These are phyloP conservation scores for Zootermopsis nevadensis DNA, from an alignment of 2,888 invertebrate genomes.

Conservation along the genomic window DNA sequence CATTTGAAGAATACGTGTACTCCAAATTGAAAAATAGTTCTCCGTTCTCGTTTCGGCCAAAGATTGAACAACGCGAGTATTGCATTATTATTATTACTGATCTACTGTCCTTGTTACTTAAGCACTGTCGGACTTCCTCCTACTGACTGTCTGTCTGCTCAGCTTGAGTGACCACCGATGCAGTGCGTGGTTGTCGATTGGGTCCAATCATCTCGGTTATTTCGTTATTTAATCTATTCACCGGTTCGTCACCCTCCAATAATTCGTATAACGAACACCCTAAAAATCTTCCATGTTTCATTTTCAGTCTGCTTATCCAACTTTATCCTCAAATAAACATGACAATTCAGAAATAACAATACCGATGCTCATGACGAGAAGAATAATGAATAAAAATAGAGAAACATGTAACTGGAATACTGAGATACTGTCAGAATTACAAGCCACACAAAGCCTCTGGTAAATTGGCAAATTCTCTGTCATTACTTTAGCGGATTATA, in stretches of 20 bases:
- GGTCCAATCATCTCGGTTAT: constrained; percentile 46
- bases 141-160: not conserved
- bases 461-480: not conserved
- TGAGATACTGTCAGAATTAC: not conserved
- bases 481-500: not conserved
- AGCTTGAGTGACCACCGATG: constrained; percentile 23
- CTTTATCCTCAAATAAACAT: constrained; percentile 25
- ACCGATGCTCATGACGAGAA: not conserved
- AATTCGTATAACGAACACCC: constrained; percentile 43
- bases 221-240: constrained; percentile 47
- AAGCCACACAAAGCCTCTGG: not conserved
- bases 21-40: not conserved
- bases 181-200: constrained; percentile 32
- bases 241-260: constrained; percentile 52
- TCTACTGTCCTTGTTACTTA: not conserved
- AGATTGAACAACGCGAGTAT: not conserved
- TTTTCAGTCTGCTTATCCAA: not conserved
- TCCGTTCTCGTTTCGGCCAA: not conserved
- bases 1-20: too few relatives aligned
- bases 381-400: not conserved
- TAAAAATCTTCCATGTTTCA: not conserved
- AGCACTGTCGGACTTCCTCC: constrained; percentile 7
- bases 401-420: not conserved
- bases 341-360: constrained; percentile 30
- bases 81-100: too few relatives aligned